A percentile compares a stretch with the other conserved stretches of the same genome.
Conservation (phyloP, 2,797 vertebrate genomes). For the Sebastes matsubarae region DNA sequence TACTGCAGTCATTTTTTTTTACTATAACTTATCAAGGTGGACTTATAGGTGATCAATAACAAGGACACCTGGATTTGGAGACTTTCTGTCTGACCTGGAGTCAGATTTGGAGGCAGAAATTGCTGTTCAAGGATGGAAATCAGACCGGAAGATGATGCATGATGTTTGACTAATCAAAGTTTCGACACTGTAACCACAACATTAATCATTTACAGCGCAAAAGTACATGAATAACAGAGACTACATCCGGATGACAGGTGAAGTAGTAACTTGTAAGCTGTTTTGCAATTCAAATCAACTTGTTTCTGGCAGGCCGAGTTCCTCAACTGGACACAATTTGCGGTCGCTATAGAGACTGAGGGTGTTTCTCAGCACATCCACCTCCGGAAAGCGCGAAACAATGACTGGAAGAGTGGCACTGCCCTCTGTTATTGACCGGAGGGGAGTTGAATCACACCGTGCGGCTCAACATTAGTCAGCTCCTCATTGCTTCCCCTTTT, state of each 20-base stretch:
- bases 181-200: background rate
- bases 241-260: background rate
- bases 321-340: background rate
- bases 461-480: slow-evolving; percentile 41
- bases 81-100: background rate
- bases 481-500: slow-evolving; percentile 52
- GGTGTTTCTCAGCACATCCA: slow-evolving; percentile 41
- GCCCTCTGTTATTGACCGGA: slow-evolving; percentile 16
- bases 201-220: background rate
- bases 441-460: slow-evolving; percentile 46
- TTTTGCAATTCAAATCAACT: background rate
- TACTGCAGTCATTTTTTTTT: background rate
- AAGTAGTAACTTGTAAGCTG: background rate
- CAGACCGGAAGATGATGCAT: background rate
- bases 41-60: background rate
- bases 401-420: slow-evolving; percentile 64
- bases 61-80: background rate
- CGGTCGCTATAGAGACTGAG: slow-evolving; percentile 14
- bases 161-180: background rate
- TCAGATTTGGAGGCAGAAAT: background rate
- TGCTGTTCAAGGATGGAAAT: background rate
- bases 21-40: background rate
- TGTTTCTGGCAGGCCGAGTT: background rate
- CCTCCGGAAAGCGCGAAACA: slow-evolving; percentile 68
- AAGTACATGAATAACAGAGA: background rate